A percentile compares a stretch with the other conserved stretches of the same genome.
Conservation (phyloP, 2,797 vertebrate genomes). For the Cetoscarus ocellatus region DNA sequence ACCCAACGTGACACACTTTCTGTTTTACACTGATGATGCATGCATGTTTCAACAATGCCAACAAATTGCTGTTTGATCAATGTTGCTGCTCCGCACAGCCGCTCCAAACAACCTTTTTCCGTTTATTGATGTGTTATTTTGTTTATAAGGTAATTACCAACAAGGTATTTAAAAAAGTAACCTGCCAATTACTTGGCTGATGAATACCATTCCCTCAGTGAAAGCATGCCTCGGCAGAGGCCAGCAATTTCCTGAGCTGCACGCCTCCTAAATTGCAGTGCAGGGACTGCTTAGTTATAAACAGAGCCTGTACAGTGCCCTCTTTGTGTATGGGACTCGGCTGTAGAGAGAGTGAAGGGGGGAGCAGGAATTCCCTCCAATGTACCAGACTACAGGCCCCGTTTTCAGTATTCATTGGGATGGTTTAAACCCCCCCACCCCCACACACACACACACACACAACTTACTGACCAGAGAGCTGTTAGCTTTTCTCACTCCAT, state of each 20-base stretch:
- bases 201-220: constrained; percentile 94
- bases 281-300: constrained; percentile 89
- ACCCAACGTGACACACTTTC: constrained; percentile 48
- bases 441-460: constrained; percentile 51
- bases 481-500: constrained; percentile 38
- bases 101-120: constrained; percentile 79
- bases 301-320: constrained; percentile 87
- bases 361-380: constrained; percentile 86
- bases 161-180: constrained; percentile 92
- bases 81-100: constrained; percentile 73
- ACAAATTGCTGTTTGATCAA: constrained; percentile 65
- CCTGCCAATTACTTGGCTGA: constrained; percentile 95
- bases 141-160: constrained; percentile 97
- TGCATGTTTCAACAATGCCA: constrained; percentile 24
- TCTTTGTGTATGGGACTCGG: constrained; percentile 88
- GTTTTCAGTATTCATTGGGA: constrained; percentile 86
- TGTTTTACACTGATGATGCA: constrained; percentile 18
- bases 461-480: constrained; percentile 58
- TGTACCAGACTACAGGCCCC: constrained; percentile 85
- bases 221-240: constrained; percentile 91
- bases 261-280: constrained; percentile 96
- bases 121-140: constrained; percentile 88
- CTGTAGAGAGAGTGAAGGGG: constrained; percentile 55
- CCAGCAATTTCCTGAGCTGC: constrained; percentile 96
- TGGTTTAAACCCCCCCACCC: constrained; percentile 69